Percentiles rank a stretch among this genome's conserved stretches.
These are phyloP conservation scores for Esox lucius DNA, from an alignment of 2,797 vertebrate genomes.

Conservation along the genomic window DNA sequence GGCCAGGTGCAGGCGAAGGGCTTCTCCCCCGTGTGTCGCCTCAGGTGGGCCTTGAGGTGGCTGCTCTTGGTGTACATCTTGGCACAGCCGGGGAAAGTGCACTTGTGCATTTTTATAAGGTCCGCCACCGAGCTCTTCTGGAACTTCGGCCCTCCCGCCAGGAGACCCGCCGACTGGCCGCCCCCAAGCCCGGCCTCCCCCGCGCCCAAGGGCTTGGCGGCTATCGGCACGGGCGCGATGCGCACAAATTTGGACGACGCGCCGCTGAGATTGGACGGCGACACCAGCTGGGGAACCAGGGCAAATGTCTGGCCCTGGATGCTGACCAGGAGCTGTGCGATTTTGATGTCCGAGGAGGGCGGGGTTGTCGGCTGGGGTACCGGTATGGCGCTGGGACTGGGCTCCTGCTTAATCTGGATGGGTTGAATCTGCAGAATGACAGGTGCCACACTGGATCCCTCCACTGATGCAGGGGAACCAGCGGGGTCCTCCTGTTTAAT, in stretches of 20 bases:
- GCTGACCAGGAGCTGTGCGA: conserved; percentile 94
- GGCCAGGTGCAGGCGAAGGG: conserved; percentile 98
- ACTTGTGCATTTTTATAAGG: conserved; percentile 99
- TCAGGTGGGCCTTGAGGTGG: conserved; percentile 96
- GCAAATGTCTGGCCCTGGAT: conserved; percentile 98
- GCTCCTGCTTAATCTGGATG: conserved; percentile 88
- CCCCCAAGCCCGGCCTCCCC: conserved; percentile 70
- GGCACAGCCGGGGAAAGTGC: conserved; percentile 93
- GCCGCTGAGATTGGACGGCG: conserved; percentile 63
- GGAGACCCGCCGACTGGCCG: conserved; percentile 74
- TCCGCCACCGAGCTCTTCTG: conserved; percentile 92
- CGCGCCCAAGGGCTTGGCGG: conserved; percentile 89
- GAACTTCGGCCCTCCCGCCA: conserved; percentile 88
- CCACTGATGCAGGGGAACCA: conserved; percentile 37
- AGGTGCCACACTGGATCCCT: conserved; percentile 59
- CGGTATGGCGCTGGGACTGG: conserved; percentile 58
- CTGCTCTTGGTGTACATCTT: conserved; percentile 99
- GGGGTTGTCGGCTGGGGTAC: conserved; percentile 41
- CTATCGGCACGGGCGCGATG: conserved; percentile 95
- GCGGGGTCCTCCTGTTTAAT: conserved; percentile 68
- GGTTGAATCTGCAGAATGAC: conserved; percentile 95
- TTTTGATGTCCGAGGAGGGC: conserved; percentile 85
- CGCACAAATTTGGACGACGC: conserved; percentile 91
- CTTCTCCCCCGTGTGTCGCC: conserved; percentile 97
- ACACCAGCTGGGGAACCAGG: conserved; percentile 92